Evolutionary conservation across 2,797 vertebrate species (phyloP).

Genomic region (Spinibarbus caldwelli): DNA sequence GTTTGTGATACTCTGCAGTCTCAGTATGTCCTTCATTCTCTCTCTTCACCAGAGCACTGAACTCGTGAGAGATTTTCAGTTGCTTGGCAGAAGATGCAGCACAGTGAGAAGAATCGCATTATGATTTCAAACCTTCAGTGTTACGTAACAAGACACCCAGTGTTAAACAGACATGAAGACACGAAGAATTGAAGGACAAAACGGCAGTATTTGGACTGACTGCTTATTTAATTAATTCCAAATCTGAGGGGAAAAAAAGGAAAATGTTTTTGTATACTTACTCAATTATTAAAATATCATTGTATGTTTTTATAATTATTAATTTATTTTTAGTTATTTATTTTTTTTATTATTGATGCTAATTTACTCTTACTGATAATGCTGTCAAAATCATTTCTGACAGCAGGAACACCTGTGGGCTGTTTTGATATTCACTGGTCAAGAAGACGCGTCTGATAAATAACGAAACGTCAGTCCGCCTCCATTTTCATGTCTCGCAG

Average conservation of each 20-base stretch:
- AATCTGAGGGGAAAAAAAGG: background rate
- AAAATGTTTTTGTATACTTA: background rate
- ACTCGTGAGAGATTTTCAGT: slow-evolving; percentile 34
- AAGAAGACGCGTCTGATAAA: slow-evolving; percentile 32
- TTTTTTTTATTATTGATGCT: too few relatives aligned
- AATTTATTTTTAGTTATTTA: background rate
- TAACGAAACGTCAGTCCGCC: slow-evolving; percentile 48
- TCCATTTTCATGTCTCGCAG: slow-evolving; percentile 50
- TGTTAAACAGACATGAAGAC: slow-evolving; percentile 12
- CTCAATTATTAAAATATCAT: background rate
- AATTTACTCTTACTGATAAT: slow-evolving; percentile 14
- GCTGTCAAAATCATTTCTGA: slow-evolving; percentile 26
- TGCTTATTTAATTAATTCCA: slow-evolving; percentile 1
- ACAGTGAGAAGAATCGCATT: slow-evolving; percentile 38
- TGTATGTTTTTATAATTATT: background rate
- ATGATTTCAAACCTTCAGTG: slow-evolving; percentile 42
- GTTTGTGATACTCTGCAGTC: background rate
- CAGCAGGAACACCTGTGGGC: background rate
- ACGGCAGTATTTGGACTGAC: background rate
- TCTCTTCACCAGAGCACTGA: background rate
- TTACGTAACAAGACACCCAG: slow-evolving; percentile 43
- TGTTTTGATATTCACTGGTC: slow-evolving; percentile 16
- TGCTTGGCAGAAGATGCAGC: slow-evolving; percentile 38
- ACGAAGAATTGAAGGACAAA: slow-evolving; percentile 4
- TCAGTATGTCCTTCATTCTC: background rate